Base-by-base conservation (phyloP, 2,113 vertebrate species). In the Oncorhynchus keta region DNA sequence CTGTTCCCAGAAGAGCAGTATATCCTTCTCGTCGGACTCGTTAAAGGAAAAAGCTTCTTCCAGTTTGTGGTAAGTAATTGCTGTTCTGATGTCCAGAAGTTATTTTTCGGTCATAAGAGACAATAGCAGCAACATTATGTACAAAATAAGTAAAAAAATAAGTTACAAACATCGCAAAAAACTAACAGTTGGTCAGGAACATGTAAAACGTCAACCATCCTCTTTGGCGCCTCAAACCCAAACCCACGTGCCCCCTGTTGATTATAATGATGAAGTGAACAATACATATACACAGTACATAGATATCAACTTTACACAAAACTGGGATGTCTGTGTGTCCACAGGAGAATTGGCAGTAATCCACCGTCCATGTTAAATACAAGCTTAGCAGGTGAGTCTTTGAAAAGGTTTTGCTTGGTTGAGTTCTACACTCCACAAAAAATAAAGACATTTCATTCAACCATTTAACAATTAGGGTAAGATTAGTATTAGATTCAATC, bases 321-420 rank as follows among this genome's bases (percentile, higher is more conserved):
- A 67, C 26, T 67, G 65, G 16, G 28, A 68, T 39, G 32, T 26
- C 24, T 86, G 65, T 82, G n/a, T 78, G 16, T 87, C 18, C 0
- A 0, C 88, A 98, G 97, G 87, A 90, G 91, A 0, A 89, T 94
- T 0, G 85, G 91, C 76, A 93, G 81, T 83, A 95, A 93, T 77
- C 89, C 93, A 5, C 88, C 91, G 13, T 88, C 93, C 0, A 88
- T 92, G 83, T 93, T 92, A 89, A 96, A 94, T 83, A 84, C 91
- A 67, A 92, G 86, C 73, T 88, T 94, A 0, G 83, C 93, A 75
- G 97, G 97, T 97, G 86, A 83, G 94, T 88, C 26, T 48, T 61
- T 24, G 9, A 24, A 65, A 12, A 24, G 62, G 16, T 6, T 62
- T n/a, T 62, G 8, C 9, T 11, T 62, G 59, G 59, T 62, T 62